Evolutionary conservation across 2,888 invertebrate genomes (phyloP).

Genomic region (Vanessa cardui): DNA sequence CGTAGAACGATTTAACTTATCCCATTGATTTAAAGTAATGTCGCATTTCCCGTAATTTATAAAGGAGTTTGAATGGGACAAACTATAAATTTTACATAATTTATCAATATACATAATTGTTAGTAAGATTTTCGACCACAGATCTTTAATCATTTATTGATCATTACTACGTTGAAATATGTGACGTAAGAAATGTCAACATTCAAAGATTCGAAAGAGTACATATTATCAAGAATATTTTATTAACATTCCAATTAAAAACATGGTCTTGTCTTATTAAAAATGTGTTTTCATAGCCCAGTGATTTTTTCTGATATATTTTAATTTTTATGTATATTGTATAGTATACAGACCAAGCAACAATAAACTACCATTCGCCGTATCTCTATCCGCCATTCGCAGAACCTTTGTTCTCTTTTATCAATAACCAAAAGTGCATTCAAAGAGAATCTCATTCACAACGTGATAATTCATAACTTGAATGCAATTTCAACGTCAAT

Average conservation of each 20-base stretch:
- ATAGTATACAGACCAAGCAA: background rate
- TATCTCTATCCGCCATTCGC: conserved; percentile 11
- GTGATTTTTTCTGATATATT: background rate
- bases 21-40: background rate
- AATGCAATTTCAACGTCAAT: conserved; percentile 39
- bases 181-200: conserved; percentile 15
- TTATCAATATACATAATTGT: conserved; percentile 13
- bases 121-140: conserved; percentile 14
- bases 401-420: conserved; percentile 23
- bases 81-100: conserved; percentile 21
- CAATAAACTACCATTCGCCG: background rate
- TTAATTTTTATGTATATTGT: too few species aligned
- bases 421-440: conserved; percentile 35
- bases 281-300: background rate
- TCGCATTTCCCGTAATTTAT: background rate
- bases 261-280: background rate
- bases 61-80: background rate
- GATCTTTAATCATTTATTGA: conserved; percentile 15
- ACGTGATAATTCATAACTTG: conserved; percentile 41
- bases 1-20: background rate
- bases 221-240: conserved; percentile 10
- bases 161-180: conserved; percentile 15
- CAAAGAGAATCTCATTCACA: conserved; percentile 37
- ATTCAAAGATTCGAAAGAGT: conserved; percentile 15
- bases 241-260: conserved; percentile 11